Evolutionary conservation across 2,113 vertebrate genomes (phyloP).

Genomic region (Lichenostomus cassidix): DNA sequence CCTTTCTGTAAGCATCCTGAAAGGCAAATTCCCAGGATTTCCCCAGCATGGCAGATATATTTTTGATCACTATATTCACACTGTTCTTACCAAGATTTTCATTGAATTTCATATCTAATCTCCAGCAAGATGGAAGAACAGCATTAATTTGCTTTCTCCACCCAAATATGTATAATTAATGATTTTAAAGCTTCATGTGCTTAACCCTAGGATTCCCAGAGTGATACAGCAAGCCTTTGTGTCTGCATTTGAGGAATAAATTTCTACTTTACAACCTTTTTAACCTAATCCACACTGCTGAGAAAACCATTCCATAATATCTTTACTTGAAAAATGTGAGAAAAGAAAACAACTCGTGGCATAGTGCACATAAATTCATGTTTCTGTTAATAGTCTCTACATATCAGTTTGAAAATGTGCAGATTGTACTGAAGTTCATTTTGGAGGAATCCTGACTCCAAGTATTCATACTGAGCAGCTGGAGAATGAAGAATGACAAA

Average conservation of each 20-base stretch:
- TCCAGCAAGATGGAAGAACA: background rate
- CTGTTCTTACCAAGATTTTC: background rate
- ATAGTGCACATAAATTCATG: background rate
- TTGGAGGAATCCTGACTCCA: background rate
- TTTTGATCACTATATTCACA: background rate
- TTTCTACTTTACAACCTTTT: background rate
- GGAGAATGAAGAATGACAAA: background rate
- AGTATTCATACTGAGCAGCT: background rate
- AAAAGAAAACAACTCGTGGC: background rate
- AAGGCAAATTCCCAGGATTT: background rate
- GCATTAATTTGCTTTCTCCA: background rate
- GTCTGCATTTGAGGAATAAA: background rate
- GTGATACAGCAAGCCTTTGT: background rate
- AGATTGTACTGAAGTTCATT: background rate
- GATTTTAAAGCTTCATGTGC: fast-evolving
- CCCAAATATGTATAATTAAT: background rate
- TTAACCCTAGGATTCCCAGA: background rate
- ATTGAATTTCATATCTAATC: background rate
- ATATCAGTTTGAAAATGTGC: background rate
- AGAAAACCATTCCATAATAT: background rate
- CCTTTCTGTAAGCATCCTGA: background rate
- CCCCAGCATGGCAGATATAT: background rate
- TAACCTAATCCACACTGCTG: background rate
- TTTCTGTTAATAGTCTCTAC: background rate
- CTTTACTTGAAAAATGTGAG: background rate